Conservation (phyloP, 2,113 vertebrate genomes). For the Salvelinus fontinalis region DNA sequence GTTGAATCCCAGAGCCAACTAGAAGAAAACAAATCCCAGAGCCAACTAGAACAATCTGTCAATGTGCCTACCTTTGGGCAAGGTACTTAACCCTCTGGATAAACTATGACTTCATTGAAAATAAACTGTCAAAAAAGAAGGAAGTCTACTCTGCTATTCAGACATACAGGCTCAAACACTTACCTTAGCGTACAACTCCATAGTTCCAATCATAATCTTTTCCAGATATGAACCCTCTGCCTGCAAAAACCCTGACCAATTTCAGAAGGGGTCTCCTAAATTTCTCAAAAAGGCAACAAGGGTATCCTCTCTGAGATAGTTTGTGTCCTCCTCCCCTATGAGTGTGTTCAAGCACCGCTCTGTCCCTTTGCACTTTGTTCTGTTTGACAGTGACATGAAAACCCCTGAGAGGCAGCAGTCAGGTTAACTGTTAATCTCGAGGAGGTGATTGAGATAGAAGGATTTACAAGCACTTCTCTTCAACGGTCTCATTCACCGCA, state of each 20-base stretch:
- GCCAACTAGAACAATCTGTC: too few relatives aligned
- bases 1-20: too few relatives aligned
- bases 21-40: too few relatives aligned
- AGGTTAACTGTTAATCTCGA: conserved; percentile 77
- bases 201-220: conserved; percentile 54
- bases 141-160: too few relatives aligned
- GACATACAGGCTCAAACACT: background rate
- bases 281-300: background rate
- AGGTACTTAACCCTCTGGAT: too few relatives aligned
- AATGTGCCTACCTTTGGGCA: too few relatives aligned
- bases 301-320: conserved; percentile 1
- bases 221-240: background rate
- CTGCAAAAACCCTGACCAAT: background rate
- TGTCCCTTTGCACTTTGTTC: conserved; percentile 73
- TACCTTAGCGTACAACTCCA: conserved; percentile 74
- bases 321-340: conserved; percentile 27
- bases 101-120: too few relatives aligned
- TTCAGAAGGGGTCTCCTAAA: background rate
- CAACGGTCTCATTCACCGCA: too few relatives aligned
- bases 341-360: background rate
- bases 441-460: background rate
- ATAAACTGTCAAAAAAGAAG: background rate
- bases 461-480: too few relatives aligned
- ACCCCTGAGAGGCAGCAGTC: conserved; percentile 22
- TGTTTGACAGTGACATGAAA: conserved; percentile 22